Conservation (phyloP, 2,888 invertebrate genomes). For the Luffia ferchaultella region DNA sequence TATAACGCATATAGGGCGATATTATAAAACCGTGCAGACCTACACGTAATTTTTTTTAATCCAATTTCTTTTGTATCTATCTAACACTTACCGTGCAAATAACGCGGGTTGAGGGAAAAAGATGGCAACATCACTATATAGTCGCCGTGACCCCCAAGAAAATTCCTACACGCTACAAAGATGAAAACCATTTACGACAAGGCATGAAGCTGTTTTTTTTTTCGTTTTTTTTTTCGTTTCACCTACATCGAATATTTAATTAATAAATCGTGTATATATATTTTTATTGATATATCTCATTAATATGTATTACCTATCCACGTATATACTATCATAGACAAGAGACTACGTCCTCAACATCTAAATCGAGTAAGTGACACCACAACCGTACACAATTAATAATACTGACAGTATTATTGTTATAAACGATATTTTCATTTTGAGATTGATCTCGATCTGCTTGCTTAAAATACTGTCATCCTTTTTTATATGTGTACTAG, state of each 20-base stretch:
- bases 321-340: slow-evolving; percentile 46
- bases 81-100: slow-evolving; percentile 2
- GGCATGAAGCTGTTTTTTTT: slow-evolving; percentile 61
- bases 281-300: slow-evolving; percentile 55
- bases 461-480: no score
- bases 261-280: slow-evolving; percentile 58
- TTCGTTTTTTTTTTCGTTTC: slow-evolving; percentile 31
- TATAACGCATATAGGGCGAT: background rate
- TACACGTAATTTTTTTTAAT: background rate
- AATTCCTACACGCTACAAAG: background rate
- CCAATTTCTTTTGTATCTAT: slow-evolving; percentile 1
- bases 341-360: slow-evolving; percentile 55
- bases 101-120: background rate
- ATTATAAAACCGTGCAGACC: background rate
- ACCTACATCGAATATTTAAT: slow-evolving; percentile 52
- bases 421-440: no score
- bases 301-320: background rate
- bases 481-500: no score
- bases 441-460: no score
- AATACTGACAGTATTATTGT: no score
- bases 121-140: background rate
- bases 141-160: background rate
- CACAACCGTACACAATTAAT: background rate
- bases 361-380: slow-evolving; percentile 20
- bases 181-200: slow-evolving; percentile 18